Conservation (phyloP, 2,113 vertebrate genomes). For the Diadophis punctatus region DNA sequence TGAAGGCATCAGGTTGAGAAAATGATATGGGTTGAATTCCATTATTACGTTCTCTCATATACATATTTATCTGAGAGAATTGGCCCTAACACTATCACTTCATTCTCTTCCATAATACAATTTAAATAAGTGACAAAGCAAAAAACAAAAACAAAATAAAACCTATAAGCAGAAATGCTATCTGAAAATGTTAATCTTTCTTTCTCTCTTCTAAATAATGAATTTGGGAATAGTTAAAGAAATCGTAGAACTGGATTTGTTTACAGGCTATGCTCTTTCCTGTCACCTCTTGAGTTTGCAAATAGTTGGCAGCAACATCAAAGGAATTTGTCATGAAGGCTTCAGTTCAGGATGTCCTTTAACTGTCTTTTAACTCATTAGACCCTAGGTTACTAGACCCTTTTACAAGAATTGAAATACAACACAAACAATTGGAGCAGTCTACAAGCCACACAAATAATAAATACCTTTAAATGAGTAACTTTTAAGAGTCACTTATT, state of each 20-base stretch:
- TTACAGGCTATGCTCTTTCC: slow-evolving; percentile 1
- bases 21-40: too few species aligned
- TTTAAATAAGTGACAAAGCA: neutral
- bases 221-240: neutral
- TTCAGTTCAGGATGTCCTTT: neutral
- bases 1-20: neutral
- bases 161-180: neutral
- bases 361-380: slow-evolving; percentile 6
- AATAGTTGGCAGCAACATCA: neutral
- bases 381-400: neutral
- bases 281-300: neutral
- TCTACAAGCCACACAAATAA: neutral
- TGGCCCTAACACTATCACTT: neutral
- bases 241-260: neutral
- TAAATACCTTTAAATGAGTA: neutral
- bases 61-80: neutral
- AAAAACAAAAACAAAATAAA: neutral
- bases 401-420: neutral
- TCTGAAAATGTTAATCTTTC: neutral
- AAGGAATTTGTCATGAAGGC: neutral
- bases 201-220: neutral
- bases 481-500: neutral
- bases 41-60: neutral
- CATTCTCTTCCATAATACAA: neutral
- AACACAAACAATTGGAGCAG: neutral